Evolutionary conservation across 2,113 vertebrate species (phyloP).

Genomic region (Cyprinodon brontotheroides): DNA sequence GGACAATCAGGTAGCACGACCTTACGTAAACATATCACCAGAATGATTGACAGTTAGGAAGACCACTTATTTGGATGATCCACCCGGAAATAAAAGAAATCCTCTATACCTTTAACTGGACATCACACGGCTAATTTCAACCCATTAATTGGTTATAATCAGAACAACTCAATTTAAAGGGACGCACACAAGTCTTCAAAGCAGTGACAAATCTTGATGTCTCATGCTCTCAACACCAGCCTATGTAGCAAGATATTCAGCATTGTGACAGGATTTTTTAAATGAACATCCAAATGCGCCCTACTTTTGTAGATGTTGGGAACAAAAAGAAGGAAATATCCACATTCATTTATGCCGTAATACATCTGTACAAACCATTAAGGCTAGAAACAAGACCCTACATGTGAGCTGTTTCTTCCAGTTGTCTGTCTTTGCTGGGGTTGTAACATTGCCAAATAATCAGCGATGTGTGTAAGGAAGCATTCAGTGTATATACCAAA

Average conservation of each 20-base stretch:
- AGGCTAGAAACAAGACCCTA: neutral
- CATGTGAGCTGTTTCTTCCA: neutral
- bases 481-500: neutral
- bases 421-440: neutral
- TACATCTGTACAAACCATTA: constrained; percentile 3
- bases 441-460: neutral
- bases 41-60: too few relatives aligned
- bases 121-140: too few relatives aligned
- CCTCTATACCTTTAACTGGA: too few relatives aligned
- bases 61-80: too few relatives aligned
- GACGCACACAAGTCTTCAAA: neutral
- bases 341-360: neutral
- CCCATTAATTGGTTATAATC: neutral
- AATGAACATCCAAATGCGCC: neutral
- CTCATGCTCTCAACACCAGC: neutral
- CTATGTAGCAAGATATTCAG: neutral
- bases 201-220: neutral
- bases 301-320: neutral
- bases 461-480: neutral
- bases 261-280: neutral
- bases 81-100: too few relatives aligned
- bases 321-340: neutral
- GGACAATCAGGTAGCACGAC: too few relatives aligned
- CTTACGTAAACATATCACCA: too few relatives aligned
- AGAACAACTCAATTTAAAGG: neutral